phyloP scores from a whole-genome alignment of 1,140 invertebrate species.

The Zaprionus ghesquierei region DNA sequence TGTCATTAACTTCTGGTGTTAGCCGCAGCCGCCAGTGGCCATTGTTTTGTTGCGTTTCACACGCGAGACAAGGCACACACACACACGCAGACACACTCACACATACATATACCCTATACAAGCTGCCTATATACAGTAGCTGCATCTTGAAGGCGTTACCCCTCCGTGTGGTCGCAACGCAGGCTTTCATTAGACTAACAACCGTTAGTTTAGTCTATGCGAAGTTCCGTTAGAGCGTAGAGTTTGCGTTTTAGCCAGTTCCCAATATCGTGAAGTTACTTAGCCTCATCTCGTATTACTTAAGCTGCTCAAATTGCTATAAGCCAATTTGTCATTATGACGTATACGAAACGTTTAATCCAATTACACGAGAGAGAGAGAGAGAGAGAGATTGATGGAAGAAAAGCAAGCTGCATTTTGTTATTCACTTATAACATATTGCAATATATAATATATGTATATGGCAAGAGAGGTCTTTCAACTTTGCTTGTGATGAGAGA shows the following conservation, averaged over 20 bases:
- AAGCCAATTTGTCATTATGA: not conserved
- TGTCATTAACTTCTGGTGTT: slow-evolving; percentile 81
- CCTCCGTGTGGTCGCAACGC: not conserved
- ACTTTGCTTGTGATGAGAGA: not conserved
- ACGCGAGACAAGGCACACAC: slow-evolving; percentile 57
- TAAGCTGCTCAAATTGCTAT: not conserved
- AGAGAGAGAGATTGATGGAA: not conserved
- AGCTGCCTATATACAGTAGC: not conserved
- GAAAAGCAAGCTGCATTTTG: not conserved
- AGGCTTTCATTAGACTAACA: not conserved
- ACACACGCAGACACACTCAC: not conserved
- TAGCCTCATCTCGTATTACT: not conserved
- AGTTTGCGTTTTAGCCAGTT: not conserved
- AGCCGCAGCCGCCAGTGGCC: slow-evolving; percentile 39
- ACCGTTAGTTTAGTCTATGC: not conserved
- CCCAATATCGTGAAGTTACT: not conserved
- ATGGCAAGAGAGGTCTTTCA: not conserved
- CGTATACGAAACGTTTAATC: not conserved
- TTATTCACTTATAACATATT: not conserved
- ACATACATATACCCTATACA: not conserved
- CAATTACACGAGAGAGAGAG: no score
- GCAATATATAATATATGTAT: not conserved
- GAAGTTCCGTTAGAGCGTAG: not conserved
- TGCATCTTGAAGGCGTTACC: not conserved
- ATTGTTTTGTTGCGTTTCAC: slow-evolving; percentile 77